phyloP scores from a whole-genome alignment of 2,888 invertebrate genomes.

The Ormyrus labotus region DNA sequence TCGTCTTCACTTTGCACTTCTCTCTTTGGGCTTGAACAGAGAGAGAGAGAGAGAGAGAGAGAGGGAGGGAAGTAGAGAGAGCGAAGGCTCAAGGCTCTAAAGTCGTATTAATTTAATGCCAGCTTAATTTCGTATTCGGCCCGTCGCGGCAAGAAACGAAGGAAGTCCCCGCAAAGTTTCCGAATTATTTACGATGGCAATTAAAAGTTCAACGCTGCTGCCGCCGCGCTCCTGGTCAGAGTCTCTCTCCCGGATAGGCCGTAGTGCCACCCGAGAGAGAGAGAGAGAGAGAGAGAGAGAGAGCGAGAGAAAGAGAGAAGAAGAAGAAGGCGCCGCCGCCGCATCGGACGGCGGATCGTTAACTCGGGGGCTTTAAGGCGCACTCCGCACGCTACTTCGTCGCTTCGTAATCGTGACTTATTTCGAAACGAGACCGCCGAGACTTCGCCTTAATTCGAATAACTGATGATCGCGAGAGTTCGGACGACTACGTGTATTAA shows the following conservation, averaged over 20 bases:
- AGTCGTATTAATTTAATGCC: slow-evolving; percentile 74
- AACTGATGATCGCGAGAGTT: slow-evolving; percentile 46
- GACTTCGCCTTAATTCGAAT: slow-evolving; percentile 52
- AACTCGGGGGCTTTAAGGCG: slow-evolving; percentile 59
- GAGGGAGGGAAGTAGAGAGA: too few relatives aligned
- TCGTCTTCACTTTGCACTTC: neutral
- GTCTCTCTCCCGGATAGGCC: slow-evolving; percentile 12
- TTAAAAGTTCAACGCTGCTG: slow-evolving; percentile 70
- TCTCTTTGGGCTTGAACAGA: too few relatives aligned
- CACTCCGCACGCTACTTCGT: slow-evolving; percentile 58
- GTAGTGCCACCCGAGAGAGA: neutral
- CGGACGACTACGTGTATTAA: slow-evolving; percentile 28
- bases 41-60: too few relatives aligned
- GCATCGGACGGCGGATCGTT: slow-evolving; percentile 61
- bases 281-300: too few relatives aligned
- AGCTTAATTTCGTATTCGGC: slow-evolving; percentile 73
- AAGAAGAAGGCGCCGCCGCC: neutral
- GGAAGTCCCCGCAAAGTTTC: slow-evolving; percentile 67
- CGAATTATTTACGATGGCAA: slow-evolving; percentile 75
- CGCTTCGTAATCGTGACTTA: slow-evolving; percentile 61
- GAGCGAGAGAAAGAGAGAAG: neutral
- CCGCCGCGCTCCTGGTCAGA: slow-evolving; percentile 34
- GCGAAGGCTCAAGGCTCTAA: slow-evolving; percentile 62
- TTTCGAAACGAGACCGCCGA: slow-evolving; percentile 55
- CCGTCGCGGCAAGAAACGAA: slow-evolving; percentile 64